Evolutionary conservation across 2,113 vertebrate genomes (phyloP), one percentile per base, ranked within the genome.

Genomic region (Probosciger aterrimus): DNA sequence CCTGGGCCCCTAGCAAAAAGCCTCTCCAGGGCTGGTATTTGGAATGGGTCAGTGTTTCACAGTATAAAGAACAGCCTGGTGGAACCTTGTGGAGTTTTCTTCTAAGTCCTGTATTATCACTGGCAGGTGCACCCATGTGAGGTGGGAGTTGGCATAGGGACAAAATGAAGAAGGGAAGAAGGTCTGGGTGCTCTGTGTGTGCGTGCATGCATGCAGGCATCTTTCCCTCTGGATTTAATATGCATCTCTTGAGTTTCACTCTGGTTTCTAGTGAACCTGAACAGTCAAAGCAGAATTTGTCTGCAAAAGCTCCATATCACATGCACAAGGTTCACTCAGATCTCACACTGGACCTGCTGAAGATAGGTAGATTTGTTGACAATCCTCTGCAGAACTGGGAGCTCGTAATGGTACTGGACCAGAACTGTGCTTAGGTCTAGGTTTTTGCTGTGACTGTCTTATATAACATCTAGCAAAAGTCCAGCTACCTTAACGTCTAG

Each of bases 61-160:
- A 37, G 14, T 27, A 7, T 3, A 47, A 19, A 10, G 18, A 65
- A 41, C 5, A 88, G 7, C 60, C 10, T 4, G 6, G 11, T 47
- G 39, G 28, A 50, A 31, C 23, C 20, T 46, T 63, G 4, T 4
- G 8, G 39, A 46, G 13, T 39, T 86, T 86, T 59, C 37, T 44
- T 64, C 10, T 20, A 44, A 49, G 39, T 53, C 39, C 39, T 75
- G 0, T 50, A 0, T 55, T 50, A 3, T 53, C 12, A 4, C 15
- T 33, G 33, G 35, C 10, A 11, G 46, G 15, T 11, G 14, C 22
- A 22, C 35, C 20, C 39, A 13, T 0, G 0, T 39, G 41, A 74
- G 25, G 28, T 57, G 41, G 28, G 31, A 49, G n/a, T 2, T 74
- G 59, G 12, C 0, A 0, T 4, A 74, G 28, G 67, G 10, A 19